Base-by-base conservation (phyloP, 1,140 invertebrate species). In the Rhyzopertha dominica region DNA sequence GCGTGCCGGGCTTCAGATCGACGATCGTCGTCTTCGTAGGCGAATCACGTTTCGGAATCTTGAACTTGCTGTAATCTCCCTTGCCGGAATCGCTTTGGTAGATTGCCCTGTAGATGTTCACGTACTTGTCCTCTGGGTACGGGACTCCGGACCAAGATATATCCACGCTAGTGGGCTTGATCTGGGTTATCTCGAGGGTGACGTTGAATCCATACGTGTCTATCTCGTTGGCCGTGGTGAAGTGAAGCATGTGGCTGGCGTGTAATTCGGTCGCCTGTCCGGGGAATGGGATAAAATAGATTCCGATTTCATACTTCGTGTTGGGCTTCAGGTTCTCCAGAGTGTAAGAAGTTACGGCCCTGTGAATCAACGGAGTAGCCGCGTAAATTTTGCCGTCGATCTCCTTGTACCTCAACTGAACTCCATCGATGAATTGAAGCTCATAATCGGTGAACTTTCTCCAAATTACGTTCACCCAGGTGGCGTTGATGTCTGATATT, bases 21-120 rank as follows among this genome's bases (percentile, higher is more conserved):
- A 67, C 74, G 23, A 87, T 79, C 3, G 80, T 67, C 0, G 83
- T 80, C 40, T 79, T 77, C 0, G 84, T 78, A 1, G 82, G 79
- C 10, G 80, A 78, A 56, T 90, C 87, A 50, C 85, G 73, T 34
- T 89, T 85, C 1, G 88, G 85, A 14, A 90, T 78, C 67, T 90
- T 85, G 65, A 93, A 92, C 0, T 79, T 82, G 57, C 82, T 88
- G 1, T 81, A 82, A 50, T 89, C 84, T 48, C 87, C 84, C 49
- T 84, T 80, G 3, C 78, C 79, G 1, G 73, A 75, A 59, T 86
- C 82, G 54, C 78, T 81, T 53, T 87, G 82, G 62, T 90, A 92
- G 42, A 89, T 85, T 2, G 87, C 84, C 49, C 87, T 76, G 67
- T 86, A 91, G 50, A 95, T 89, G 54, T 90, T 85, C n/a, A 94